Base-by-base conservation (phyloP, 2,888 invertebrate species). In the Branchipolynoe longqiensis region DNA sequence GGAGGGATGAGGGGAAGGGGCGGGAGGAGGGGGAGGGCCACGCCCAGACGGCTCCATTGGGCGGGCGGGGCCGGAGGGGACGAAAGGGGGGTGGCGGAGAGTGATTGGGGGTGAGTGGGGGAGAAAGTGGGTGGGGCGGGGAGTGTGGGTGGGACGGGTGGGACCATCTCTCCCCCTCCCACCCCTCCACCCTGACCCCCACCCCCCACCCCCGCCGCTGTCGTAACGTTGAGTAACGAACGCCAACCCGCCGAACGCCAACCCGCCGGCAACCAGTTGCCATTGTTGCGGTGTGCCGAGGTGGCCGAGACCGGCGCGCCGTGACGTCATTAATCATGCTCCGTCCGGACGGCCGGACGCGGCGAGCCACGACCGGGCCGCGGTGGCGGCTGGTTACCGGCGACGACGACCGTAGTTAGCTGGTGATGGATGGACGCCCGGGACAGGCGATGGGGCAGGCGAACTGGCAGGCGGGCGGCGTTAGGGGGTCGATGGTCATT, bases 271-370 rank as follows among this genome's bases (percentile, higher is more conserved):
- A 38, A 69, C 69, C 69, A 38, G 36, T 38, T 0, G 69, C 36
- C 36, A 69, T 69, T 69, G 69, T 69, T 69, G 69, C 38, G 69
- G 69, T 69, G 33, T 38, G 33, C 33, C 69, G 3, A 22, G 69
- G 36, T 6, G 36, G 38, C 36, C 38, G 69, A 69, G 69, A 38
- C 36, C 69, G 69, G 36, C 18, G 69, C 38, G 69, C 38, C 69
- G 69, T 69, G 69, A 69, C 69, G 69, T 69, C 69, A 69, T 69
- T 38, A 69, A 69, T 69, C 69, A 69, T 69, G 69, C 36, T 38
- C 8, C 14, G 14, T n/a, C 36, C 0, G 1, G 36, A 38, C 48
- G 18, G 48, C 48, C 8, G 48, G 8, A 48, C 48, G 48, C 1
- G 69, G 38, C 69, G 48, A 18, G 48, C 48, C 8, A 12, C 48